These are phyloP conservation scores for Elysia crispata DNA, from an alignment of 2,888 invertebrate genomes.

Conservation along the genomic window DNA sequence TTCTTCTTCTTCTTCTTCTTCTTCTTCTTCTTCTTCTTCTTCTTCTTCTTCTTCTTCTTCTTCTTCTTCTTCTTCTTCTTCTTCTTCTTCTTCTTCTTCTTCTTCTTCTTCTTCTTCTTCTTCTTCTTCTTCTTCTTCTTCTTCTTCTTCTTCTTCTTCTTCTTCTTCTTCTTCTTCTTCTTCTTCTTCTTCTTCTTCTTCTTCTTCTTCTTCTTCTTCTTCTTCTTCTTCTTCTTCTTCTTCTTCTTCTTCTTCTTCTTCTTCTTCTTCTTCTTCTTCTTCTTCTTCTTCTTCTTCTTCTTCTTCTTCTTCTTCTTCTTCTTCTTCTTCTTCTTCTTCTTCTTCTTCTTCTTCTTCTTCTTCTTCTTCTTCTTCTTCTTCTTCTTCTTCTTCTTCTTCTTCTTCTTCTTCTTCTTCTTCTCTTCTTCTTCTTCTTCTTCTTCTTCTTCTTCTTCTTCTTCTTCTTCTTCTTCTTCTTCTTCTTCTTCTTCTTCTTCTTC, in stretches of 20 bases:
- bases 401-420: background rate
- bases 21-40: slow-evolving; percentile 17
- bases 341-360: background rate
- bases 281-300: background rate
- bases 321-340: background rate
- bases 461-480: slow-evolving; percentile 45
- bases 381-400: background rate
- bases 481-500: slow-evolving; percentile 46
- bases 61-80: slow-evolving; percentile 17
- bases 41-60: slow-evolving; percentile 20
- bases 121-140: slow-evolving; percentile 30
- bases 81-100: background rate
- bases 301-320: background rate
- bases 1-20: slow-evolving; percentile 28
- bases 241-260: background rate
- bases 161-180: slow-evolving; percentile 12
- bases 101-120: slow-evolving; percentile 18
- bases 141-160: slow-evolving; percentile 10
- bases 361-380: background rate
- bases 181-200: slow-evolving; percentile 20
- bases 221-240: background rate
- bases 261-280: background rate
- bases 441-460: slow-evolving; percentile 47
- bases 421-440: too few species aligned
- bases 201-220: background rate